Percentiles rank a stretch among this genome's conserved stretches.
phyloP scores from a whole-genome alignment of 2,113 vertebrate genomes.

The Upupa epops region DNA sequence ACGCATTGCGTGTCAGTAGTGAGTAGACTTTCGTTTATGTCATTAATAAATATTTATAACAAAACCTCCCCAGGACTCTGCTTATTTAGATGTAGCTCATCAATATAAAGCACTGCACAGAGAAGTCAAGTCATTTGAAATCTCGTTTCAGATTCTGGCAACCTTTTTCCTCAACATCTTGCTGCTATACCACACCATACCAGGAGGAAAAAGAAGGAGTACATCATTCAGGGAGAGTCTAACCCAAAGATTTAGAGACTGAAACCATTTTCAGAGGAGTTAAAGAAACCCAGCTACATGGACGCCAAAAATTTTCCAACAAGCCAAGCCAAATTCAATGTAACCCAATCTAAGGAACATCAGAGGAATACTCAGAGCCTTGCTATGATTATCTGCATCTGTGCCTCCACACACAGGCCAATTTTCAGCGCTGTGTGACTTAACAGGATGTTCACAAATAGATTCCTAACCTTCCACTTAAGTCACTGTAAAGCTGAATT shows the following conservation, averaged over 20 bases:
- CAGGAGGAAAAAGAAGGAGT: neutral
- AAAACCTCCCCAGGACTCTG: neutral
- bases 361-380: conserved; percentile 36
- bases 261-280: conserved; percentile 24
- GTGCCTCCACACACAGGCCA: neutral
- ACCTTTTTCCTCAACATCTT: neutral
- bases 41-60: conserved; percentile 41
- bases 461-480: neutral
- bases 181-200: neutral
- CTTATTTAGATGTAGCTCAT: neutral
- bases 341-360: conserved; percentile 33
- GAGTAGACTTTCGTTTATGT: conserved; percentile 1
- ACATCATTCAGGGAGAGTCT: neutral
- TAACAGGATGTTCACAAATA: conserved; percentile 17
- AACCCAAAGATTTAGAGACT: conserved; percentile 2
- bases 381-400: conserved; percentile 42
- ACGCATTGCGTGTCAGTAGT: neutral
- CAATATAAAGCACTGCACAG: neutral
- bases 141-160: neutral
- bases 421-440: neutral
- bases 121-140: neutral
- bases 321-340: conserved; percentile 14
- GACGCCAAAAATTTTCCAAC: neutral
- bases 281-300: conserved; percentile 30
- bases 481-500: neutral